Evolutionary conservation across 2,888 invertebrate species (phyloP).

Genomic region (Clistopyga incitator): DNA sequence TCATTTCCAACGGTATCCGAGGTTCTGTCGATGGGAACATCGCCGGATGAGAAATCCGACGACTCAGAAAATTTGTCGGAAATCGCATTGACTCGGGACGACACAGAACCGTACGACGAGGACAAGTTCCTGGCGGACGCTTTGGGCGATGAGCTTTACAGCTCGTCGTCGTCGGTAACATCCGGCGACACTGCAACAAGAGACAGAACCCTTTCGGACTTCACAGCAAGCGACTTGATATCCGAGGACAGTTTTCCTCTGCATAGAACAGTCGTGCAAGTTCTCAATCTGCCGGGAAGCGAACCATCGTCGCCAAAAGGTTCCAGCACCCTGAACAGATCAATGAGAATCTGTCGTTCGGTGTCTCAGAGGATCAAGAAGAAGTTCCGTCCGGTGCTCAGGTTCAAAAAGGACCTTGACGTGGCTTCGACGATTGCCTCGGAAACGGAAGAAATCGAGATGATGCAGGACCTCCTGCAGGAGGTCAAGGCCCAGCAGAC

Average conservation of each 20-base stretch:
- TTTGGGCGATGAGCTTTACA: constrained; percentile 72
- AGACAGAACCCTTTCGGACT: constrained; percentile 56
- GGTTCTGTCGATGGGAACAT: not conserved
- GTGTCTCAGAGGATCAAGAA: constrained; percentile 71
- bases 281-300: constrained; percentile 38
- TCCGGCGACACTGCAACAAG: constrained; percentile 39
- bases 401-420: not conserved
- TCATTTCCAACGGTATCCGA: constrained; percentile 50
- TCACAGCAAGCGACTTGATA: constrained; percentile 67
- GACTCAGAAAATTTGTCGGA: not conserved
- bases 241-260: constrained; percentile 66
- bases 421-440: not conserved
- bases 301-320: constrained; percentile 46
- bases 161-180: constrained; percentile 63
- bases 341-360: constrained; percentile 69
- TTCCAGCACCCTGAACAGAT: constrained; percentile 67
- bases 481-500: constrained; percentile 74
- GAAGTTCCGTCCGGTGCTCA: constrained; percentile 37
- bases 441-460: constrained; percentile 38
- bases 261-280: constrained; percentile 31
- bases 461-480: constrained; percentile 71
- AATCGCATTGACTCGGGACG: constrained; percentile 40
- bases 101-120: constrained; percentile 65
- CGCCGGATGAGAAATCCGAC: too few relatives aligned
- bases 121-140: constrained; percentile 72